Evolutionary conservation across 2,113 vertebrate species (phyloP), one percentile per base, ranked within the genome.

Genomic region (Microcebus jonahi): DNA sequence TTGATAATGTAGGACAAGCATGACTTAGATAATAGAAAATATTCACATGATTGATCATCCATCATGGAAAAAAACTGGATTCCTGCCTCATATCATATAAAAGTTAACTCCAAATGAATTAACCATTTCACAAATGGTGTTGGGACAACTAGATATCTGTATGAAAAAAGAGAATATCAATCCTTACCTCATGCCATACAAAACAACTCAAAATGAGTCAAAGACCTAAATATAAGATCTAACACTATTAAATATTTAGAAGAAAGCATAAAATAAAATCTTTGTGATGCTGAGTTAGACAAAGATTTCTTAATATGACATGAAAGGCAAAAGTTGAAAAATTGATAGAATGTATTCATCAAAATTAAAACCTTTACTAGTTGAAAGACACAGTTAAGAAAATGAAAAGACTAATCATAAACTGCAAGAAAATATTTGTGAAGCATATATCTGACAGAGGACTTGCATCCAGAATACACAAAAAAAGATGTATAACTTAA

Each of bases 11-110:
- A 63, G n/a, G 1, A 90, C 95, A 65, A 45, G 1, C 21, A 9
- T 82, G 23, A 39, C 10, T 88, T 88, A 71, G 39, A 79, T 68
- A n/a, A 45, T 39, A 82, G 10, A 65, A 96, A 83, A 94, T 90
- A 55, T 48, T 83, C 45, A n/a, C 8, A 27, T 11, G 15, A 79
- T 25, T 89, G 10, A 29, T 42, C 90, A 77, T 80, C 6, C 6
- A 55, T 68, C 2, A 77, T 25, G 31, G 13, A 81, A 87, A 85
- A 70, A 12, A 63, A 48, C 65, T 89, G 34, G 48, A 59, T 31
- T 77, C 0, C 21, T 39, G 6, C 21, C 39, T 91, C 50, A 53
- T 42, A 27, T 36, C 31, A 53, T 8, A 59, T 50, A 87, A 70
- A 86, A 76, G 4, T 71, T 91, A 81, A 86, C 81, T 73, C 15